Base-by-base conservation (phyloP, 2,888 invertebrate species). In the Choristoneura rosaceana region DNA sequence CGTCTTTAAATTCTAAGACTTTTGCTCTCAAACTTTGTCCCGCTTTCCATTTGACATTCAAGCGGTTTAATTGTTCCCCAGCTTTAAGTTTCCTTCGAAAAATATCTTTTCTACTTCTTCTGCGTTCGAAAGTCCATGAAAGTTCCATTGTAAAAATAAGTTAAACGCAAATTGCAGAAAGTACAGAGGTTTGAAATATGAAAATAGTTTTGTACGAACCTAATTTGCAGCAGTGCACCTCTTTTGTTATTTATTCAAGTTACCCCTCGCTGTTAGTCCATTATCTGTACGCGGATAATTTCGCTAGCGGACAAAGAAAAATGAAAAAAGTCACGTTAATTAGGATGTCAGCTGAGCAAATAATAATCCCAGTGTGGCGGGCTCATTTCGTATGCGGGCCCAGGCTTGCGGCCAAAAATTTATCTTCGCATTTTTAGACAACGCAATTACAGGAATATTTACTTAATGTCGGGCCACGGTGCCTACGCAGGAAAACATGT, bases 311-410 rank as follows among this genome's bases (percentile, higher is more conserved):
- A 87, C 85, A 86, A 87, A 88, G 87, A 87, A 90, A 87, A 87
- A 89, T 79, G 74, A 71, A 75, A 76, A 81, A 88, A 89, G 85
- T 86, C 89, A 85, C 89, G 87, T 88, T 92, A 92, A 92, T 92
- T 91, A 92, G 90, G 89, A 90, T 88, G 91, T 91, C 91, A 87
- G 87, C 87, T 87, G 84, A 84, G 90, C 89, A 91, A 92, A 92
- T 91, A 92, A 90, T 91, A 90, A 91, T 89, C 88, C 89, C 87
- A 81, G 81, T 79, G 87, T 82, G 84, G 55, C 55, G 55, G 55
- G 81, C 87, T 90, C 88, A 91, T 91, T 92, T 89, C 80, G 89
- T 90, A 92, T 92, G 90, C 90, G 87, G 85, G 79, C 82, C 85
- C 82, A 81, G 82, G 82, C 82, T 82, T 81, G 83, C 80, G 79